Conservation (phyloP, 2,113 vertebrate species). For the Prunella fulvescens region DNA sequence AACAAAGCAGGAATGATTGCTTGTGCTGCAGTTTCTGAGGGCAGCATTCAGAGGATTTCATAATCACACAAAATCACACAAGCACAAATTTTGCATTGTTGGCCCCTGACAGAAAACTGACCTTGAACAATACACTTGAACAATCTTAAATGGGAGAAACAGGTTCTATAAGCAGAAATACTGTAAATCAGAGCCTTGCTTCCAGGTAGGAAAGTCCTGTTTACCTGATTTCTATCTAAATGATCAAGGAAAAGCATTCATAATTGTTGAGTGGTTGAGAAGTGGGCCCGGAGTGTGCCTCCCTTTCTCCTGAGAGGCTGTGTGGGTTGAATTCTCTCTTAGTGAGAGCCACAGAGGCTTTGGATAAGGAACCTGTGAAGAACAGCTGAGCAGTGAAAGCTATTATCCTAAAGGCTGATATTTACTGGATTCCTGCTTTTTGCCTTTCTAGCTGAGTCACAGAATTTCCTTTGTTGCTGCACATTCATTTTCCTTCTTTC, state of each 20-base stretch:
- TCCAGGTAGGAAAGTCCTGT: background rate
- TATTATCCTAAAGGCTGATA: constrained; percentile 17
- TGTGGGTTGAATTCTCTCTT: background rate
- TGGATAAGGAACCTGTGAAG: constrained; percentile 3
- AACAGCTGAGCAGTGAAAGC: background rate
- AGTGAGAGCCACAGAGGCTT: background rate
- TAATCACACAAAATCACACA: background rate
- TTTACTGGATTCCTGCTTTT: constrained; percentile 41
- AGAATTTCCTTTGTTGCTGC: background rate
- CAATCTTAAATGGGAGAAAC: background rate
- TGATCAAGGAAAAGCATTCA: background rate
- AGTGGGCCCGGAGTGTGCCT: background rate
- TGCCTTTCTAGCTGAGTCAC: constrained; percentile 18
- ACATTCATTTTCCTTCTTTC: background rate
- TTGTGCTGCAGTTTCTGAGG: background rate
- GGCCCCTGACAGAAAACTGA: background rate
- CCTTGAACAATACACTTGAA: background rate
- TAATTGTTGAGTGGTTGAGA: background rate
- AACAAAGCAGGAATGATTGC: background rate
- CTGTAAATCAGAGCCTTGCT: background rate
- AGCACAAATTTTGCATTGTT: background rate
- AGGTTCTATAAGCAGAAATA: background rate
- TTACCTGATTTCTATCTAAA: background rate
- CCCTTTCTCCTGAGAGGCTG: background rate
- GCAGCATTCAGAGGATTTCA: background rate